Percentiles rank a stretch among this genome's conserved stretches.
phyloP scores from a whole-genome alignment of 1,140 invertebrate species.

The Belonocnema kinseyi region DNA sequence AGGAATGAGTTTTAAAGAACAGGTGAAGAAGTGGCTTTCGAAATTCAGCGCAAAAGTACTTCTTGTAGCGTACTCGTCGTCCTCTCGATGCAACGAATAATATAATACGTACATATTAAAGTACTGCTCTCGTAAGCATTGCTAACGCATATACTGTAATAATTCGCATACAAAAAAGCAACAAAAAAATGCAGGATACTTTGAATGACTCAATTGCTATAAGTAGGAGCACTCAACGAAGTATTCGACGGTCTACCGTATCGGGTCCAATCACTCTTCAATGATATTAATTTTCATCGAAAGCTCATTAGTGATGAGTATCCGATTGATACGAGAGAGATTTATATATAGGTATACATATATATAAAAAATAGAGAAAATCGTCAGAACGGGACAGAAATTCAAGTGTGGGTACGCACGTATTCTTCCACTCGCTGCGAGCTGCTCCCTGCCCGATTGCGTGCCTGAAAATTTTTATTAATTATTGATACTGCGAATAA shows the following conservation, averaged over 20 bases:
- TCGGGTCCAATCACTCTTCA: conserved; percentile 52
- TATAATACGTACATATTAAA: background rate
- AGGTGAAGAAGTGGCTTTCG: background rate
- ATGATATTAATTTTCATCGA: conserved; percentile 33
- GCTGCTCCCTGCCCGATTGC: conserved; percentile 72
- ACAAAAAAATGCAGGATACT: background rate
- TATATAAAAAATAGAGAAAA: conserved; percentile 34
- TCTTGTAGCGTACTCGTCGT: conserved; percentile 1
- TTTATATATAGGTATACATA: conserved; percentile 40
- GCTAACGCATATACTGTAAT: background rate
- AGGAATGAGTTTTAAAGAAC: background rate
- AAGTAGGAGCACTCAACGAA: conserved; percentile 20
- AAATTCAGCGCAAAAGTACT: conserved; percentile 1
- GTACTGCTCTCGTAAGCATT: conserved; percentile 17
- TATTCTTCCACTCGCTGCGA: conserved; percentile 69
- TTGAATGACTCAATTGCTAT: background rate
- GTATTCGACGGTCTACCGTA: conserved; percentile 40
- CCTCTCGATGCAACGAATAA: conserved; percentile 25
- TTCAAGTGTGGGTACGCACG: conserved; percentile 43
- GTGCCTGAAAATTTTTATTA: conserved; percentile 66
- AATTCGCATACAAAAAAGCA: background rate
- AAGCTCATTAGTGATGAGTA: conserved; percentile 29
- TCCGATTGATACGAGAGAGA: conserved; percentile 9
- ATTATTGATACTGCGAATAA: conserved; percentile 43
- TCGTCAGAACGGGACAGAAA: conserved; percentile 17